Base-by-base conservation (phyloP, 64 coral and sea anemone species). In the Stylophora pistillata region DNA sequence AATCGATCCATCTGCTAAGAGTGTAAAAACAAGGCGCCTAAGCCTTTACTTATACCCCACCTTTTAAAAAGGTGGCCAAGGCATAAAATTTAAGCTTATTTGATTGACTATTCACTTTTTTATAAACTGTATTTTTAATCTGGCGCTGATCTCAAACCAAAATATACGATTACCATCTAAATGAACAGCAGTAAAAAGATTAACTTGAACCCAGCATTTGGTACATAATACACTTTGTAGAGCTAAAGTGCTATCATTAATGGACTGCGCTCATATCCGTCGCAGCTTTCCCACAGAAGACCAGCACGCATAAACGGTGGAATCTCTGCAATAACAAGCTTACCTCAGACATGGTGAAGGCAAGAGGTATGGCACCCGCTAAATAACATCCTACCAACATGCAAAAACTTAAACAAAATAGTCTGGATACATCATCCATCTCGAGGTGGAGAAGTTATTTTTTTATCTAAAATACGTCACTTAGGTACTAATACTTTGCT, bases 321-420 rank as follows among this genome's bases (percentile, higher is more conserved):
- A 23, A 64, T 64, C 61, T 64, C 9, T 64, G 15, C 5, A 6
- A 47, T 31, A 70, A 53, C 55, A 21, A 75, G 53, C 93, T 71
- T 86, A 98, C 96, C 89, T 98, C 96, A 29, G 96, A 98, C 37
- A 98, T 62, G 2, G 93, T 90, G 58, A 99, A 95, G 1, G 94
- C 94, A 13, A 99, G 86, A 63, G 93, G 97, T 57, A 98, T 90
- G 2, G 93, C 87, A 2, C 97, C 93, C 0, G 97, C 88, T 32
- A 99, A 77, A 82, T 95, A 99, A 62, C 93, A 99, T 13, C 93
- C 97, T 0, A 83, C 87, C 56, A 99, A 61, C 97, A 99, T 99
- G 27, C 92, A 91, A 53, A 94, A 87, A 30, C 92, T 93, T 17
- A 99, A 78, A 10, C 90, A 71, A n/a, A 99, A 93, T 37, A 99